phyloP scores from a whole-genome alignment of 2,113 vertebrate genomes.

The Lycaon pictus region DNA sequence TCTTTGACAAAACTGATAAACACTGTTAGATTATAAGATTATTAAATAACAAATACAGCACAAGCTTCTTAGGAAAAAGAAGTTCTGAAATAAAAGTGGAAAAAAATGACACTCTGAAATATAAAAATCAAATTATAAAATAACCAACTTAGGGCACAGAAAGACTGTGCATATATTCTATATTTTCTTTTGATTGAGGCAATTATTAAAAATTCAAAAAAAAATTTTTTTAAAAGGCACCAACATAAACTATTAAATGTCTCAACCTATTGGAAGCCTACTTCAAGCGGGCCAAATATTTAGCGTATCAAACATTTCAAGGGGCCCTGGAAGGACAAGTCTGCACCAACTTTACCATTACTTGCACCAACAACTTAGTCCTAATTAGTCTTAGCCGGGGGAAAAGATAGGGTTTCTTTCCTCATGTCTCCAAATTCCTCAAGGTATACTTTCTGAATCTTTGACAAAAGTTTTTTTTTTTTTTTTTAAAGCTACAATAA shows the following conservation, averaged over 20 bases:
- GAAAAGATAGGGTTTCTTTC: not conserved
- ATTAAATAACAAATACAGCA: not conserved
- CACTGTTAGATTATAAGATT: not conserved
- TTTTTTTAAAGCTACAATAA: not conserved
- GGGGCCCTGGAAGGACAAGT: not conserved
- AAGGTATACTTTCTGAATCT: not conserved
- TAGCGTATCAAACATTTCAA: not conserved
- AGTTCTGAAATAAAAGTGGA: not conserved
- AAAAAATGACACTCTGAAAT: not conserved
- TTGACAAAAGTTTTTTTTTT: not conserved
- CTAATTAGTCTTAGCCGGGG: not conserved
- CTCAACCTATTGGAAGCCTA: not conserved
- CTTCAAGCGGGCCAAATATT: not conserved
- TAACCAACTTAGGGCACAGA: not conserved
- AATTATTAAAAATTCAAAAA: slow-evolving; percentile 29
- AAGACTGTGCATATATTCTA: not conserved
- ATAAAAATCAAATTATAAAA: not conserved
- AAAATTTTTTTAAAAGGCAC: not conserved
- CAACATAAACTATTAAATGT: not conserved
- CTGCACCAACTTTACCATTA: not conserved
- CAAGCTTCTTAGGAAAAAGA: not conserved
- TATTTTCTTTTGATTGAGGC: not conserved
- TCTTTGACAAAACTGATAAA: not conserved
- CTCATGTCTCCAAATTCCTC: not conserved
- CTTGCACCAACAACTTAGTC: not conserved